Conservation (phyloP, 2,797 vertebrate genomes). For the Phylloscopus collybita region DNA sequence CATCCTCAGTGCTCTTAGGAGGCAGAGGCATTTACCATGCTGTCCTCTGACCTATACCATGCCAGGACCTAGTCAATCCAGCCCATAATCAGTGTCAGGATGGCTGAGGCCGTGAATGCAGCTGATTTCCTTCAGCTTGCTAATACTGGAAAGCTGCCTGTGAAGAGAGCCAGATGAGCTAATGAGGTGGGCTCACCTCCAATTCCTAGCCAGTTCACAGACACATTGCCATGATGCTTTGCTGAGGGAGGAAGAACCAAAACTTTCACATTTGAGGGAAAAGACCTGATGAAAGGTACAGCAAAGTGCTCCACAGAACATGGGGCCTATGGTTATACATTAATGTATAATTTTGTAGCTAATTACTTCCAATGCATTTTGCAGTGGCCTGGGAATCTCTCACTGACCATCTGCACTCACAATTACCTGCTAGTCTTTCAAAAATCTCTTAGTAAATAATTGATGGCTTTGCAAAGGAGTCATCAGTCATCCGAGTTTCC, state of each 20-base stretch:
- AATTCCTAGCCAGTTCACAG: neutral
- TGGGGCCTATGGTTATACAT: neutral
- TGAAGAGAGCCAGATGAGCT: conserved; percentile 22
- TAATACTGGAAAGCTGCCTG: neutral
- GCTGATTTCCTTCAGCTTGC: conserved; percentile 18
- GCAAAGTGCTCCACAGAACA: neutral
- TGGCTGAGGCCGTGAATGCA: neutral
- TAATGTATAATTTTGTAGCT: neutral
- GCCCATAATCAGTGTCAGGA: neutral
- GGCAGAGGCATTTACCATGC: neutral
- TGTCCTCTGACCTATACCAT: neutral
- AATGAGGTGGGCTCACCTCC: neutral
- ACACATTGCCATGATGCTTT: neutral
- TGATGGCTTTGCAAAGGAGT: neutral
- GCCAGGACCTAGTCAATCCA: neutral
- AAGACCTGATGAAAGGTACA: neutral
- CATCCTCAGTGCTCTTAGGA: neutral
- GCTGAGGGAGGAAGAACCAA: neutral
- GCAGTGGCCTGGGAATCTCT: neutral
- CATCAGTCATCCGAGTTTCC: neutral
- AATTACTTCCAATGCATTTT: neutral
- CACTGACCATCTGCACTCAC: neutral
- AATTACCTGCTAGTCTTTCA: neutral
- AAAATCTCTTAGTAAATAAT: neutral
- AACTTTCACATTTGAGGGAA: neutral